Base-by-base conservation (phyloP, 2,888 invertebrate genomes). In the Meliscaeva auricollis region DNA sequence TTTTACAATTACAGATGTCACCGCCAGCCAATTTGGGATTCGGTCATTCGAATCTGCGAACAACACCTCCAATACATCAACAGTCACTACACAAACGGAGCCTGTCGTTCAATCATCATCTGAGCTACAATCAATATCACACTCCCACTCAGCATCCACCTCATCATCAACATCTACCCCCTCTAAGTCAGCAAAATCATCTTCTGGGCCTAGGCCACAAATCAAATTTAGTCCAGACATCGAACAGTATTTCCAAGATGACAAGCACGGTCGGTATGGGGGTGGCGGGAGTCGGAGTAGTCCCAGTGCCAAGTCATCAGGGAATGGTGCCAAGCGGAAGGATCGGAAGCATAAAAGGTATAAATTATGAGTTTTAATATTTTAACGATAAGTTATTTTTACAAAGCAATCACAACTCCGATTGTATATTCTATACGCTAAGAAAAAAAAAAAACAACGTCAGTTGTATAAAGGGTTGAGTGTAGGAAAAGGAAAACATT, bases 91-190 rank as follows among this genome's bases (percentile, higher is more conserved):
- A 94, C 93, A 95, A 94, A 94, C 94, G 93, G 94, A 95, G 93
- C 93, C 95, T 93, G 89, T 95, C 95, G 91, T 94, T 95, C 93
- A 95, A 95, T 92, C 94, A 95, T 92, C 94, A 94, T 92, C 94
- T 94, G 93, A 94, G 94, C 91, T 94, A 94, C 93, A 94, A 94
- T 90, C 94, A 94, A 91, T 94, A 94, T 91, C 91, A 91, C 90
- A 91, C 90, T 90, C 91, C 89, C 90, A 91, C 90, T 90, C 91
- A 89, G 90, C 92, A 90, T 91, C 92, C 89, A 90, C 94, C 93
- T 91, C 94, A 93, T 93, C 93, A 93, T 90, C 94, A 93, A 89
- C 92, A 90, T 91, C 91, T 89, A 90, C 92, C 90, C 90, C 91
- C 91, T 90, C 93, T 92, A 91, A 94, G 94, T 93, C 94, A 94